Evolutionary conservation across 1,140 invertebrate genomes (phyloP).

Genomic region (Hydropsyche tenuis): DNA sequence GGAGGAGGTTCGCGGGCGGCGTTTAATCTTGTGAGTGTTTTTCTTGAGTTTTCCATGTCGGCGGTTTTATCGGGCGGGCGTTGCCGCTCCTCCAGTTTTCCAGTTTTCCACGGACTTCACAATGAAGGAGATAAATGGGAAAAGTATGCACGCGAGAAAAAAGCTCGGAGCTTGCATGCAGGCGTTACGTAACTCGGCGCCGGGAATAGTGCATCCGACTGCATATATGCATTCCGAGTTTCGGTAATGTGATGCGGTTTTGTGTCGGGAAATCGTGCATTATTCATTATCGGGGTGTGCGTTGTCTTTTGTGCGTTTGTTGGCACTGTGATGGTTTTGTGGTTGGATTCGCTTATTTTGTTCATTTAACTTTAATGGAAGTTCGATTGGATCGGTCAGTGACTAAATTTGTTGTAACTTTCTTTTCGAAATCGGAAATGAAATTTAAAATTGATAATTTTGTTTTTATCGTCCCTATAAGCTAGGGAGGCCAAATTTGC

Average conservation of each 20-base stretch:
- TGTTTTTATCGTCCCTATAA: no score
- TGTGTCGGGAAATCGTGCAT: neutral
- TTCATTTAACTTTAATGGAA: no score
- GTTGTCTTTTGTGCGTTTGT: neutral
- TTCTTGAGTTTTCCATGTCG: conserved; percentile 41
- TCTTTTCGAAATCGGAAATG: no score
- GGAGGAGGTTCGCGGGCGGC: conserved; percentile 5
- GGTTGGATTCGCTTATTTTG: no score
- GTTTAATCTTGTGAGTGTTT: conserved; percentile 42
- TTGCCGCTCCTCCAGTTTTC: conserved; percentile 30
- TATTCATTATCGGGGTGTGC: conserved; percentile 7
- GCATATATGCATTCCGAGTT: neutral
- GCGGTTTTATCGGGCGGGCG: conserved; percentile 40
- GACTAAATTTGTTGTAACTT: no score
- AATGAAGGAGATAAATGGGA: conserved; percentile 51
- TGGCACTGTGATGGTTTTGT: no score
- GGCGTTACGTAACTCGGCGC: neutral
- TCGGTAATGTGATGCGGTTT: neutral
- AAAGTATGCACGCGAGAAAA: conserved; percentile 51
- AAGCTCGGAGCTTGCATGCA: conserved; percentile 34
- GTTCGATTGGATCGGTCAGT: no score
- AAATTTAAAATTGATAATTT: no score
- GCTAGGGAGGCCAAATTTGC: no score
- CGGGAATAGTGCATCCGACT: neutral
- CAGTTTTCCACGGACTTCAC: conserved; percentile 45